Percentiles rank a stretch among this genome's conserved stretches.
These are phyloP conservation scores for Montipora capitata DNA, from an alignment of 92 coral and sea anemone genomes.

Conservation along the genomic window DNA sequence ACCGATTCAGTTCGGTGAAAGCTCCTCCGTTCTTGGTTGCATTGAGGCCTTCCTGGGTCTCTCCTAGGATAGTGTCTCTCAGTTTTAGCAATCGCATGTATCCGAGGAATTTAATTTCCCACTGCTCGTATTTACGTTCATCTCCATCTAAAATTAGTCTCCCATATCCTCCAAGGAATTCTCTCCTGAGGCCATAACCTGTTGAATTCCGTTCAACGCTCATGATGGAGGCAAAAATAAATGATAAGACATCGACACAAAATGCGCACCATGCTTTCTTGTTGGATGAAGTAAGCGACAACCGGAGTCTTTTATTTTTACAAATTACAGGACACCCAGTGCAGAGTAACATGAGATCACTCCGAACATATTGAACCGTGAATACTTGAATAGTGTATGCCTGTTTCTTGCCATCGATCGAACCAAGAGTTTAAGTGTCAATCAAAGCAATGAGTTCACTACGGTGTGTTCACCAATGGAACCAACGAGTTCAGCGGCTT, in stretches of 20 bases:
- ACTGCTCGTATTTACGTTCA: constrained; percentile 60
- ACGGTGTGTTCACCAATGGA: too few species aligned
- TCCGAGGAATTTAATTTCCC: constrained; percentile 66
- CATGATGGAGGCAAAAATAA: constrained; percentile 38
- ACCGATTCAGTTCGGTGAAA: constrained; percentile 42
- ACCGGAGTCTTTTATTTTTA: too few species aligned
- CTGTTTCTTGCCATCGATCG: too few species aligned
- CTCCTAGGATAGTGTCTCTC: constrained; percentile 25
- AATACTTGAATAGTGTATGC: too few species aligned
- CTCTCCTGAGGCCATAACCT: constrained; percentile 74
- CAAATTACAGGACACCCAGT: too few species aligned
- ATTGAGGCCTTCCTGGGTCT: background rate
- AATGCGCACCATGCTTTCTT: background rate
- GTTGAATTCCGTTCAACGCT: constrained; percentile 25
- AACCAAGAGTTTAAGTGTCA: too few species aligned
- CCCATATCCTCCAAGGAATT: constrained; percentile 10
- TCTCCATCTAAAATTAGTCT: constrained; percentile 66
- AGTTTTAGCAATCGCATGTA: constrained; percentile 50
- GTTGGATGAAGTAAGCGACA: background rate
- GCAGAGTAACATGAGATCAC: too few species aligned
- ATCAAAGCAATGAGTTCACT: too few species aligned
- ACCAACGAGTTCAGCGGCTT: too few species aligned
- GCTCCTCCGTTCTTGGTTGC: constrained; percentile 53
- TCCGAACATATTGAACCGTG: too few species aligned
- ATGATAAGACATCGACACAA: too few species aligned